These are phyloP conservation scores for Drosophila micromelanica DNA, from an alignment of 1,140 invertebrate species.

Conservation along the genomic window DNA sequence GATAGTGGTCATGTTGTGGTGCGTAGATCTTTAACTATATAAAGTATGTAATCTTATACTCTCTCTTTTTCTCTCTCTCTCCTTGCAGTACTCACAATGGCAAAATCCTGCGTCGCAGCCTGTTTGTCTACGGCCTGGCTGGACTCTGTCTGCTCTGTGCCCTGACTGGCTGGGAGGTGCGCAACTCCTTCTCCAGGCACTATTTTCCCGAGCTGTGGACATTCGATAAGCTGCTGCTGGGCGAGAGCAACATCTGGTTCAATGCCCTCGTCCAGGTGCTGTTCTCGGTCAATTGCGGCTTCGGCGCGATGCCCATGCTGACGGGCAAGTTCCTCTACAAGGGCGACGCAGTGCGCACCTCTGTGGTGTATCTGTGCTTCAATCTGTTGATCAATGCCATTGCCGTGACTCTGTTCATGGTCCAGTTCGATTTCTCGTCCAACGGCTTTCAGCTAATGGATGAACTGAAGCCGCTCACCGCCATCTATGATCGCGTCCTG, in stretches of 20 bases:
- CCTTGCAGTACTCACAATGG: constrained; percentile 76
- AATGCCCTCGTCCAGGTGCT: constrained; percentile 82
- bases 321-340: constrained; percentile 84
- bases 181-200: constrained; percentile 66
- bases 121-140: constrained; percentile 73
- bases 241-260: constrained; percentile 80
- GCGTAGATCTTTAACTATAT: constrained; percentile 18
- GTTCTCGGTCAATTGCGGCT: constrained; percentile 77
- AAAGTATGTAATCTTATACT: neutral
- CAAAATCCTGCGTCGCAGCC: constrained; percentile 72
- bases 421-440: constrained; percentile 74
- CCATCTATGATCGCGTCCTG: constrained; percentile 77
- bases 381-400: constrained; percentile 82
- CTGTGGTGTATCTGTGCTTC: constrained; percentile 82
- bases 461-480: constrained; percentile 79
- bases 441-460: constrained; percentile 62
- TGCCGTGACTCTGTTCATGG: constrained; percentile 81
- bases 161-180: constrained; percentile 80
- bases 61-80: neutral
- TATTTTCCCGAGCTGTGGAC: constrained; percentile 78
- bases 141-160: constrained; percentile 68
- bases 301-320: constrained; percentile 79
- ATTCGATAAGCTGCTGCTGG: constrained; percentile 54
- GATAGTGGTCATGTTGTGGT: constrained; percentile 84
- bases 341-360: constrained; percentile 82